phyloP scores from a whole-genome alignment of 2,888 invertebrate genomes.

The Tortricodes alternella region DNA sequence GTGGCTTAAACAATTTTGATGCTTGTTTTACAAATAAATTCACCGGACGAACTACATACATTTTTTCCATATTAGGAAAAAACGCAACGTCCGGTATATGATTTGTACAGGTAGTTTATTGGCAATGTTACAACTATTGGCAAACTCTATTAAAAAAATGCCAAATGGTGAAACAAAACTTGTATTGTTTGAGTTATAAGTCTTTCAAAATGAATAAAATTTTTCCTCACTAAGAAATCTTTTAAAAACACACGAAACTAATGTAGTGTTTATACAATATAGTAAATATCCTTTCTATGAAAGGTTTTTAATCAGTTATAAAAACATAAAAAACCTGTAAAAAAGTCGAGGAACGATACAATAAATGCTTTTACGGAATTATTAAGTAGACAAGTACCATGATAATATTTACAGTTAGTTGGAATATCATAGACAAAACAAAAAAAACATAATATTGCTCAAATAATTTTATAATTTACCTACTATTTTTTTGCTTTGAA shows the following conservation, averaged over 20 bases:
- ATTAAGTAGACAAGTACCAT: constrained; percentile 35
- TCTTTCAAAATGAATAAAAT: constrained; percentile 22
- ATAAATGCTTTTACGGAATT: constrained; percentile 73
- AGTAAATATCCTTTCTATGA: constrained; percentile 29
- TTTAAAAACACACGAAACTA: constrained; percentile 24
- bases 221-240: constrained; percentile 29
- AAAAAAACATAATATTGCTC: neutral
- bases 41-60: too few relatives aligned
- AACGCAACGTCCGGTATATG: too few relatives aligned
- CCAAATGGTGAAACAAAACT: too few relatives aligned
- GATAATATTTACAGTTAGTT: constrained; percentile 18
- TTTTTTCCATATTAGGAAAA: too few relatives aligned
- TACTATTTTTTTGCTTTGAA: neutral
- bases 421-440: neutral
- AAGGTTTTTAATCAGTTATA: constrained; percentile 20
- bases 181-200: constrained; percentile 3
- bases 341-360: constrained; percentile 40
- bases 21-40: too few relatives aligned
- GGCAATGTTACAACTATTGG: too few relatives aligned
- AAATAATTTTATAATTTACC: neutral
- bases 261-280: constrained; percentile 16
- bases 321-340: constrained; percentile 37
- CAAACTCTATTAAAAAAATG: too few relatives aligned
- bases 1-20: too few relatives aligned
- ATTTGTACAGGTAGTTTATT: too few relatives aligned